Conservation (phyloP, 2,888 invertebrate genomes). For the Ferrisia virgata region DNA sequence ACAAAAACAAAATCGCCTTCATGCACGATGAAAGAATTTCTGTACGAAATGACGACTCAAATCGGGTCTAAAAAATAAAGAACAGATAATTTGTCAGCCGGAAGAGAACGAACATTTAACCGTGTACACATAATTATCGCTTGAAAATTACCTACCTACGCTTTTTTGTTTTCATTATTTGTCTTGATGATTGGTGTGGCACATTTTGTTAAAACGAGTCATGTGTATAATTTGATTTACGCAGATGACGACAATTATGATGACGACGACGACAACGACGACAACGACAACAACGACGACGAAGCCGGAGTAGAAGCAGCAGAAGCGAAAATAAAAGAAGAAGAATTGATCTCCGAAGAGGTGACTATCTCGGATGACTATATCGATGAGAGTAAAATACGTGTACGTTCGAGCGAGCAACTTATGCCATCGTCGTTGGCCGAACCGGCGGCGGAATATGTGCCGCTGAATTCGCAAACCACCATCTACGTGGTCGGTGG, state of each 20-base stretch:
- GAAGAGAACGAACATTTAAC: too few relatives aligned
- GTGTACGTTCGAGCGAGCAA: background rate
- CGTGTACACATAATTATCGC: background rate
- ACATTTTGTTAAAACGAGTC: background rate
- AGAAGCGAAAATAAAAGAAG: background rate
- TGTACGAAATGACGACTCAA: too few relatives aligned
- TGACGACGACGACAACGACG: background rate
- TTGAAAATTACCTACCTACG: background rate
- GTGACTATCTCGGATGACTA: background rate
- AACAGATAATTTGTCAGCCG: too few relatives aligned
- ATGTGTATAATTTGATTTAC: conserved; percentile 33
- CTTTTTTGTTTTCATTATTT: background rate
- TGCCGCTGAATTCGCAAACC: background rate
- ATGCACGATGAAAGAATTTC: background rate
- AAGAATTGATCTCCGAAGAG: background rate
- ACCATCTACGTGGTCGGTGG: background rate
- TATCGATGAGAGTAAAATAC: background rate
- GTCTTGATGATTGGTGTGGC: background rate
- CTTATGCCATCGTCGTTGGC: background rate
- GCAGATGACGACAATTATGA: background rate
- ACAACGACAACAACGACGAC: background rate
- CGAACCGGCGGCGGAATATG: background rate
- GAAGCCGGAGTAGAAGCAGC: background rate
- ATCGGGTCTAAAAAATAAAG: too few relatives aligned
- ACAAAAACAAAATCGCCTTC: background rate